Base-by-base conservation (phyloP, 2,113 vertebrate genomes). In the Takifugu flavidus region DNA sequence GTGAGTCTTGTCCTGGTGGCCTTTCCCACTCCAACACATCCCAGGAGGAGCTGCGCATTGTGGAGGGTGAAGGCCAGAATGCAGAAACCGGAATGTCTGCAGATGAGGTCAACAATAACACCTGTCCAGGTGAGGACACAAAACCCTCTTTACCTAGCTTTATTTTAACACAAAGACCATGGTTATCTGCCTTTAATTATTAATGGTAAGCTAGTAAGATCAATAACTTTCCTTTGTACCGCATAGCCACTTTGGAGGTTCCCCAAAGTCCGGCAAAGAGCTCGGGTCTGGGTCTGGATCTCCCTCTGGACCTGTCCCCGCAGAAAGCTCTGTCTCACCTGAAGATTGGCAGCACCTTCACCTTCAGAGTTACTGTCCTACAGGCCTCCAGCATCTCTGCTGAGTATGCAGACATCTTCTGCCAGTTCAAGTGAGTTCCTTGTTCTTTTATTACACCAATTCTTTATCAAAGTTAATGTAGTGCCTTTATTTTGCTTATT, bases 351-450 rank as follows among this genome's bases (percentile, higher is more conserved):
- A 95, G 92, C 83, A 93, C 90, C 67, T 99, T 99, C 85, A 98
- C 96, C 26, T 99, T 99, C 90, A 94, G 96, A 0, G 97, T 99
- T 84, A 99, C 97, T 0, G 96, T 99, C 57, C 84, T 99, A 47
- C 97, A 99, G 87, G 97, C 96, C 0, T 98, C 95, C 74, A 98
- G 96, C 87, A 99, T 99, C 86, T 98, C 97, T 0, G 94, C 95
- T 0, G 96, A 99, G 89, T 99, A 98, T 0, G 95, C 96, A 0
- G 97, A 99, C 85, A 99, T 99, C 88, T 99, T 99, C 91, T 99
- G 97, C 87, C 97, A 99, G 87, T 99, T 99, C 84, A 99, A 99
- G 97, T 99, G 73, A 90, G 91, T 66, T 4, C 29, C 7, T 31
- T 25, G 10, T 43, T 7, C 4, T 25, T 13, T n/a, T n/a, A 46